Conservation (phyloP, 2,888 invertebrate species). For the Orthosia gracilis region DNA sequence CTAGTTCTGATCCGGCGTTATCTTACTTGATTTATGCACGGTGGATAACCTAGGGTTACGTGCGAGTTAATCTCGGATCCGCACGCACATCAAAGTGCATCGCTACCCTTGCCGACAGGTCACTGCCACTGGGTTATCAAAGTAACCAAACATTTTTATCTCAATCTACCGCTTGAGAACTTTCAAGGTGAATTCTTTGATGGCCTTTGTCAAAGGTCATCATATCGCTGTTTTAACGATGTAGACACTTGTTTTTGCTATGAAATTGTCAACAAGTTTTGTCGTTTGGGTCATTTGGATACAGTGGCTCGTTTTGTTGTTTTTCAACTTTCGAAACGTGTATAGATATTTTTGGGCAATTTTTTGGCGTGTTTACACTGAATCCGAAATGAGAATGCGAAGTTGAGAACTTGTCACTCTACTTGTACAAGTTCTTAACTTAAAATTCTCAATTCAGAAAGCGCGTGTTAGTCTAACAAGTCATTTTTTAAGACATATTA, state of each 20-base stretch:
- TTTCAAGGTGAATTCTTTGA: slow-evolving; percentile 47
- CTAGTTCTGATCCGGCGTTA: slow-evolving; percentile 10
- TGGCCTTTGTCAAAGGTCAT: slow-evolving; percentile 42
- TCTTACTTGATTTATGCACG: slow-evolving; percentile 28
- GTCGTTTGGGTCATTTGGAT: not conserved
- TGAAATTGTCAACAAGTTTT: slow-evolving; percentile 4
- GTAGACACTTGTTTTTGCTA: not conserved
- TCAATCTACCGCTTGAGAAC: slow-evolving; percentile 37
- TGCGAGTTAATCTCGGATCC: slow-evolving; percentile 41
- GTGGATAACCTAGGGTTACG: slow-evolving; percentile 54
- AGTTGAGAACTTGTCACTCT: too few relatives aligned
- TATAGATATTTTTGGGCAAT: too few relatives aligned
- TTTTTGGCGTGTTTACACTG: too few relatives aligned
- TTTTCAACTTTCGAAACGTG: not conserved
- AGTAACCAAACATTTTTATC: slow-evolving; percentile 52
- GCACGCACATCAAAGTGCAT: slow-evolving; percentile 54
- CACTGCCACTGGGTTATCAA: slow-evolving; percentile 64
- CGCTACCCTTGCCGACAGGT: slow-evolving; percentile 49
- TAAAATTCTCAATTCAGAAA: too few relatives aligned
- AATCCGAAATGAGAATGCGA: too few relatives aligned
- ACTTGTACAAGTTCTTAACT: too few relatives aligned
- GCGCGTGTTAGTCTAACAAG: too few relatives aligned
- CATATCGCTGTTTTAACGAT: slow-evolving; percentile 16
- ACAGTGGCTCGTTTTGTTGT: not conserved
- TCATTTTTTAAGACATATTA: not conserved